These are phyloP conservation scores for Rotaria magnacalcarata DNA, from an alignment of 2,888 invertebrate species.

Conservation along the genomic window DNA sequence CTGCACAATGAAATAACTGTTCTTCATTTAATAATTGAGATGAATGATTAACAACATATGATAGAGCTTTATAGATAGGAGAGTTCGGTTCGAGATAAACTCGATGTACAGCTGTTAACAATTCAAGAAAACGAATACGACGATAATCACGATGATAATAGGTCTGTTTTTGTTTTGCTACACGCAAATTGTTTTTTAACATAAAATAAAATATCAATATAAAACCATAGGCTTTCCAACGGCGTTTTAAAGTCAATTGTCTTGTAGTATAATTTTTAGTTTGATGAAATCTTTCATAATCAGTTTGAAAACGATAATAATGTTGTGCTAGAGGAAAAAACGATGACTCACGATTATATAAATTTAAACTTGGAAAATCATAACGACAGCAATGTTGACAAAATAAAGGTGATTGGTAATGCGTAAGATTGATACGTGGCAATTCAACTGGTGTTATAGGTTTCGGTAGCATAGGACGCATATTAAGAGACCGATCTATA, in stretches of 20 bases:
- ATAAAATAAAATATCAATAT: background rate
- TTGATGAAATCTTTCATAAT: background rate
- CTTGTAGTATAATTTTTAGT: background rate
- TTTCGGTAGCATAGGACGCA: background rate
- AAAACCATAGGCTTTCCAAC: background rate
- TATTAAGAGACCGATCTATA: background rate
- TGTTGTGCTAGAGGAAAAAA: background rate
- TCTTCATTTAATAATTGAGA: background rate
- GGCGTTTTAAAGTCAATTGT: background rate
- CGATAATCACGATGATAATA: background rate
- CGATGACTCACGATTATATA: background rate
- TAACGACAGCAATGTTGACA: background rate
- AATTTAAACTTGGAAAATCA: background rate
- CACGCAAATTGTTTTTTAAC: background rate
- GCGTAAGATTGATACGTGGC: background rate
- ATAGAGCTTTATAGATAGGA: background rate
- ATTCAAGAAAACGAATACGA: conserved; percentile 15
- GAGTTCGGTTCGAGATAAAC: conserved; percentile 21
- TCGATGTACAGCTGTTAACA: conserved; percentile 27
- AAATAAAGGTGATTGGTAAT: background rate
- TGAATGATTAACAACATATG: background rate
- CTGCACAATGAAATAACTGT: background rate
- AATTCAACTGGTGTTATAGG: background rate
- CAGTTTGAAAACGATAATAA: background rate
- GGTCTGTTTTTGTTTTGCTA: background rate